These are phyloP conservation scores for Okapia johnstoni DNA, from an alignment of 2,113 vertebrate genomes.

Conservation along the genomic window DNA sequence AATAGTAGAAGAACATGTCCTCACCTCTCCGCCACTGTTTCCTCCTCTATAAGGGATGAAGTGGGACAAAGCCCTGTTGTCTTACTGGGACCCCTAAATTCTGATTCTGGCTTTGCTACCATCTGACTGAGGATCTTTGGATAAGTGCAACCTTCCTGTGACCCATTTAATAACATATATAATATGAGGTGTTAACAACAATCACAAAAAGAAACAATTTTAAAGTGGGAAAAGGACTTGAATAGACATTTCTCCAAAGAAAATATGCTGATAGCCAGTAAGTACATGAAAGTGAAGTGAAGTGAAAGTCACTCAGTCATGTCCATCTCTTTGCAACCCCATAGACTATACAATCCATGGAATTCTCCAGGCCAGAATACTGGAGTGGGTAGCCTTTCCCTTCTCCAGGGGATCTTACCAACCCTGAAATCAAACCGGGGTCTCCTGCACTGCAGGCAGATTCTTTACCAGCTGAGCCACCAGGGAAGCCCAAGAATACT, in stretches of 20 bases:
- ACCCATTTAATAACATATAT: background rate
- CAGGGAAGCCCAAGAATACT: background rate
- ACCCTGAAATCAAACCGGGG: background rate
- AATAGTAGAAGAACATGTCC: background rate
- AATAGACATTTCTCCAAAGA: background rate
- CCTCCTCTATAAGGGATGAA: background rate
- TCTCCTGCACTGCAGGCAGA: background rate
- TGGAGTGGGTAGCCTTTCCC: background rate
- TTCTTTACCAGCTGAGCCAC: background rate
- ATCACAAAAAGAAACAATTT: background rate
- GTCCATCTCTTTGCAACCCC: background rate
- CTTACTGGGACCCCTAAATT: background rate
- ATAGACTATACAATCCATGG: background rate
- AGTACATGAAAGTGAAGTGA: background rate
- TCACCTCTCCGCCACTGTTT: background rate
- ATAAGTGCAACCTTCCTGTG: background rate
- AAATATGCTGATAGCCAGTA: background rate
- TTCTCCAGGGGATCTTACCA: background rate
- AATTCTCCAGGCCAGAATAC: background rate
- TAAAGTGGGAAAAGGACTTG: background rate
- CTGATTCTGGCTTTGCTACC: background rate
- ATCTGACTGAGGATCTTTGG: background rate
- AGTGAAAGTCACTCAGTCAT: background rate
- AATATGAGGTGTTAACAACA: background rate
- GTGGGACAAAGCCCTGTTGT: background rate